Evolutionary conservation across 2,888 invertebrate genomes (phyloP), one percentile per base, ranked within the genome.

Genomic region (Drosophila borborema): DNA sequence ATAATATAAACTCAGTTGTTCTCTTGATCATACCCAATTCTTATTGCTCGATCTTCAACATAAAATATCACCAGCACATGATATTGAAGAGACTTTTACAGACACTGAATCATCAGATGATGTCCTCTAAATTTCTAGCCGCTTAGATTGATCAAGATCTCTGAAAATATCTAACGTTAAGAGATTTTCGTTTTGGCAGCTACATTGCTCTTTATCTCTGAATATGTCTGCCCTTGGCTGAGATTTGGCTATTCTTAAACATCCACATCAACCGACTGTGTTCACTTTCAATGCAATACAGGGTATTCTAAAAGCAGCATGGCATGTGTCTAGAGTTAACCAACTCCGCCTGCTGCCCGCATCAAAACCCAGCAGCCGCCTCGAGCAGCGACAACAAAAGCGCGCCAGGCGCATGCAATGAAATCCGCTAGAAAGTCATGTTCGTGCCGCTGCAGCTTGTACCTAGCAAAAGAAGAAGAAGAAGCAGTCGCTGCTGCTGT

Each of bases 401-500:
- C 81, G 82, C 81, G 81, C 73, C 82, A 74, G 76, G 80, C 89
- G 72, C 85, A 89, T 74, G 88, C 89, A 81, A 89, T 71, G 82
- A 89, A 83, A 89, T 88, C 90, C 83, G 90, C 90, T 88, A 90
- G 89, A 89, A 90, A 90, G 90, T 89, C 86, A 88, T 86, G 86
- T 90, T 88, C 86, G 84, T 85, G 81, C 78, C 80, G 70, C 64
- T 55, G 72, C 68, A 72, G 63, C 81, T 71, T 77, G 81, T 81
- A 67, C 54, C 40, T 49, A 54, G 28, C 61, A 55, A 55, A 20
- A 40, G 51, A 40, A 63, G 72, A 64, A 55, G 74, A 46, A 66
- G 66, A 18, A 1, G 45, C 45, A 16, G 54, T 56, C 63, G 56
- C n/a, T 34, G 63, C 46, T 48, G 74, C 54, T 8, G 41, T n/a